Base-by-base conservation (phyloP, 2,888 invertebrate genomes). In the Proisotoma minuta region DNA sequence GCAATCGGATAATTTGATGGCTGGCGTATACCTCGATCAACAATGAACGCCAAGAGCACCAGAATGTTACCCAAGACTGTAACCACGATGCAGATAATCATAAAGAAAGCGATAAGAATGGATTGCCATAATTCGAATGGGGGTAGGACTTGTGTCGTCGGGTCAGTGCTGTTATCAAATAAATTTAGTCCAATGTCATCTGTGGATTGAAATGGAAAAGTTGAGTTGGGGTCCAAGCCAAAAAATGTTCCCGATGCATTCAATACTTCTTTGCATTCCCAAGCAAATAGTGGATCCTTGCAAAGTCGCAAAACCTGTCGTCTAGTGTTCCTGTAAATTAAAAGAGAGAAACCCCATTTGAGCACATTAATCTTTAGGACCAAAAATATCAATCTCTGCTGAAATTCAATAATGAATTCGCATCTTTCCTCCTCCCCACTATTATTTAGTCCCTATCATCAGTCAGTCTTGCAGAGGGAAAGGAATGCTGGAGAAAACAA, bases 1-100 rank as follows among this genome's bases (percentile, higher is more conserved):
- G 97, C 97, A 71, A 99, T 97, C 82, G 98, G 99, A 81, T 98
- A 99, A 82, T 99, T 99, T 79, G 96, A 96, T 27, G 99, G 98
- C 77, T 98, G 97, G 60, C 99, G 80, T 69, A 84, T 82, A 12
- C 66, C 71, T 18, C 71, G 65, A 51, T 71, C 97, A 48, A 97
- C 91, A 66, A 95, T 87, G 79, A 98, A 98, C 50, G 96, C 94
- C 73, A 96, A 81, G 59, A 98, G 84, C 60, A 98, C 97, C 68
- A 99, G 84, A 59, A 97, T 90, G 78, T 99, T 99, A 59, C 99
- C 99, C 66, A 89, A 87, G 65, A 97, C 89, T 0, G 97, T 97
- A 70, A 96, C 82, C 49, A 97, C 82, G 74, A 95, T 94, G 77
- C 94, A 93, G 68, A 92, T 81, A 27, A 88, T 87, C 69, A 96